Evolutionary conservation across 2,888 invertebrate species (phyloP).

Genomic region (Lysandra bellargus): DNA sequence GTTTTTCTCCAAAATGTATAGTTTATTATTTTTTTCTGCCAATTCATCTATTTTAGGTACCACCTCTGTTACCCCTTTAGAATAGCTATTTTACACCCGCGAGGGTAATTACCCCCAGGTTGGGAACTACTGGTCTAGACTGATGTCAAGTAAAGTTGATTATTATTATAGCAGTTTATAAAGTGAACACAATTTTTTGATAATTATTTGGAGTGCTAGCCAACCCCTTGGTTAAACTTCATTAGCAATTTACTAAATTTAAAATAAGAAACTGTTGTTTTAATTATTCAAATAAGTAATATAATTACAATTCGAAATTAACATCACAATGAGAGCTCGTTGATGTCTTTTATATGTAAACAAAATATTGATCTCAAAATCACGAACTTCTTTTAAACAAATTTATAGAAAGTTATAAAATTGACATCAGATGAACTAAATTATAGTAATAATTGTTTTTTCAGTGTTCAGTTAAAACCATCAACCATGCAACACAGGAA

Average conservation of each 20-base stretch:
- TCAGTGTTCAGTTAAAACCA: too few species aligned
- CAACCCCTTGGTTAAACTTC: not conserved
- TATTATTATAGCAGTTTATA: not conserved
- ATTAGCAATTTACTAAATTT: not conserved
- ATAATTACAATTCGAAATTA: not conserved
- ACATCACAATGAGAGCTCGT: not conserved
- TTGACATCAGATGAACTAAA: too few species aligned
- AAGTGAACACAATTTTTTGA: not conserved
- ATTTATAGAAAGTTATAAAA: too few species aligned
- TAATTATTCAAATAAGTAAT: not conserved
- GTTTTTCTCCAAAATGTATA: too few species aligned
- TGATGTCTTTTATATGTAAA: constrained; percentile 6
- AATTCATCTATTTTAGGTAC: too few species aligned
- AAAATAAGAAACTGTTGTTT: not conserved
- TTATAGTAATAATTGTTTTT: too few species aligned
- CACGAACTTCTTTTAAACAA: not conserved
- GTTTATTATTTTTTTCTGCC: too few species aligned
- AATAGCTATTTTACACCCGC: too few species aligned
- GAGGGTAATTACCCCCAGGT: too few species aligned
- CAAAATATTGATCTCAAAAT: not conserved
- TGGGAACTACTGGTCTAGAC: not conserved
- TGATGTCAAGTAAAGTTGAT: not conserved
- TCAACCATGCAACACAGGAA: too few species aligned
- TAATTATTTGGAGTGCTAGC: too few species aligned
- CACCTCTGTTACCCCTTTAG: too few species aligned